A percentile compares a stretch with the other conserved stretches of the same genome.
Conservation (phyloP, 2,888 invertebrate genomes). For the Drosophila nigricruria region DNA sequence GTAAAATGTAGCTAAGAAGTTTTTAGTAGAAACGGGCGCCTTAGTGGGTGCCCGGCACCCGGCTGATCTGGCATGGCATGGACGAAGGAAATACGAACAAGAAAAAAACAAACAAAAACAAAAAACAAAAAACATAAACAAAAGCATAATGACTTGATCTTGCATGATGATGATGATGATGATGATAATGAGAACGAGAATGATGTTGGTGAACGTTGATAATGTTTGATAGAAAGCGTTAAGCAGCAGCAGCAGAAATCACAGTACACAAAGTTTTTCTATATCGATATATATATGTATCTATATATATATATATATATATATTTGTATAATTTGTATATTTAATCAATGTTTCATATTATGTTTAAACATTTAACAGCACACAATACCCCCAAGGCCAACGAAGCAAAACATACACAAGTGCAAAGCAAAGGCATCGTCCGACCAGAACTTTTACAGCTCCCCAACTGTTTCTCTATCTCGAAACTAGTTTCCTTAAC, state of each 20-base stretch:
- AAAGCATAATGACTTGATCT: slow-evolving; percentile 70
- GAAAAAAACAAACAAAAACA: slow-evolving; percentile 39
- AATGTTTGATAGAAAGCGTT: slow-evolving; percentile 34
- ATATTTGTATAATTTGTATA: slow-evolving; percentile 35
- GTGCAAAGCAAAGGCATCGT: slow-evolving; percentile 38
- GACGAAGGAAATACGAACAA: slow-evolving; percentile 76
- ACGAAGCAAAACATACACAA: neutral
- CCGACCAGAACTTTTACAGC: slow-evolving; percentile 22
- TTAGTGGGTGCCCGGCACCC: slow-evolving; percentile 76
- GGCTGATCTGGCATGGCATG: slow-evolving; percentile 79
- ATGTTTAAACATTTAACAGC: slow-evolving; percentile 25
- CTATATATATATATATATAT: neutral
- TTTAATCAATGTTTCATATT: slow-evolving; percentile 47
- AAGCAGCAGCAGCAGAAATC: slow-evolving; percentile 34
- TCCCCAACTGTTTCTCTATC: slow-evolving; percentile 7
- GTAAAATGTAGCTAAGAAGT: slow-evolving; percentile 73
- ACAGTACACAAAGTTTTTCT: slow-evolving; percentile 32
- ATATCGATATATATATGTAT: slow-evolving; percentile 25
- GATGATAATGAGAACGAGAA: slow-evolving; percentile 33
- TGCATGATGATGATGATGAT: slow-evolving; percentile 33
- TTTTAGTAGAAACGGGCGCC: slow-evolving; percentile 75
- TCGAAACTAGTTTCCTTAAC: slow-evolving; percentile 17
- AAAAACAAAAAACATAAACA: slow-evolving; percentile 55
- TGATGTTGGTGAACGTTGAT: slow-evolving; percentile 45
- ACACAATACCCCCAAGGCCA: slow-evolving; percentile 12